Conservation (phyloP, 2,113 vertebrate genomes). For the Atrichornis clamosus region DNA sequence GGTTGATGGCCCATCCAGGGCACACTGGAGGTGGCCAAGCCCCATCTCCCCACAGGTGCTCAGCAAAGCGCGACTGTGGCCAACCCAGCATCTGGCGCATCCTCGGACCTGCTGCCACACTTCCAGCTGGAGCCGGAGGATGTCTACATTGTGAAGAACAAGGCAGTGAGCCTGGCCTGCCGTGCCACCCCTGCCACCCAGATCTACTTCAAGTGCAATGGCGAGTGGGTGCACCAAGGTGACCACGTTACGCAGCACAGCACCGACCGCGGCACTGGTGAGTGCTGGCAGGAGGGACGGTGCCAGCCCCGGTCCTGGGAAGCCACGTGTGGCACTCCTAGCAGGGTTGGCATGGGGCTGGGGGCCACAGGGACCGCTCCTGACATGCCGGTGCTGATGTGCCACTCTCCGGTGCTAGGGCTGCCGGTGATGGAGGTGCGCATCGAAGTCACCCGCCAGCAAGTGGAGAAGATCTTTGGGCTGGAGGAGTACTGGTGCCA, state of each 20-base stretch:
- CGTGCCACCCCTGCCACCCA: slow-evolving; percentile 93
- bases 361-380: fast-evolving
- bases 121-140: slow-evolving; percentile 95
- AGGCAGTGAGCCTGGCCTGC: slow-evolving; percentile 92
- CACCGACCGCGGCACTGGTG: slow-evolving; percentile 86
- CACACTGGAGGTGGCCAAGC: not conserved
- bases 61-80: slow-evolving; percentile 87
- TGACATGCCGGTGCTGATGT: fast-evolving
- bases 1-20: not conserved
- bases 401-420: slow-evolving; percentile 65
- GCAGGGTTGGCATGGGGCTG: fast-evolving
- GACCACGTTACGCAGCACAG: slow-evolving; percentile 90
- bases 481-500: slow-evolving; percentile 99
- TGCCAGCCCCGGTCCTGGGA: fast-evolving
- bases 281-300: fast-evolving
- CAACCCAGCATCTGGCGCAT: slow-evolving; percentile 77
- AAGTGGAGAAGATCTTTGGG: slow-evolving; percentile 97
- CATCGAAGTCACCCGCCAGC: slow-evolving; percentile 94
- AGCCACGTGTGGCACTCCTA: not conserved
- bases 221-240: slow-evolving; percentile 97
- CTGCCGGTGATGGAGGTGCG: slow-evolving; percentile 92
- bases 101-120: slow-evolving; percentile 89
- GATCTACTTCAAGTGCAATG: slow-evolving; percentile 99
- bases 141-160: slow-evolving; percentile 97
- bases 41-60: slow-evolving; percentile 73